A percentile compares a stretch with the other conserved stretches of the same genome.
Evolutionary conservation across 2,888 invertebrate genomes (phyloP).

Genomic region (Yponomeuta malinellus): DNA sequence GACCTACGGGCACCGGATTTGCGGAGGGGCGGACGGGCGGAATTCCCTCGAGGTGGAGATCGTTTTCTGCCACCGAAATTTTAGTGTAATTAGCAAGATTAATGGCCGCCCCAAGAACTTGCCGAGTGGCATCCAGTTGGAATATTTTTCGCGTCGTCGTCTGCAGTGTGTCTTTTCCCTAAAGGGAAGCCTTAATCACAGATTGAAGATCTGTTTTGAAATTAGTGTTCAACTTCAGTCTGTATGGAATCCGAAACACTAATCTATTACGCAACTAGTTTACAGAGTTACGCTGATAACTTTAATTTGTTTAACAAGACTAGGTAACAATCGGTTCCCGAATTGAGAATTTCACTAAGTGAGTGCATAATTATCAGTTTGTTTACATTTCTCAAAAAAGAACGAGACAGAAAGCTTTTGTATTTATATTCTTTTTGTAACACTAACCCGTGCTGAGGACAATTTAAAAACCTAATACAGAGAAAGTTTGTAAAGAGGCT

Average conservation of each 20-base stretch:
- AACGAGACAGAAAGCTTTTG: too few relatives aligned
- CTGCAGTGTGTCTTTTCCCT: background rate
- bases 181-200: background rate
- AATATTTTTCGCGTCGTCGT: conserved; percentile 15
- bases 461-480: too few relatives aligned
- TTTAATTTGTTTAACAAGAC: background rate
- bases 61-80: conserved; percentile 35
- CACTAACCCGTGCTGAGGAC: too few relatives aligned
- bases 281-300: background rate
- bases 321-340: too few relatives aligned
- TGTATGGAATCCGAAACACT: background rate
- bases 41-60: conserved; percentile 23
- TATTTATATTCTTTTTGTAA: too few relatives aligned
- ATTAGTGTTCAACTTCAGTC: background rate
- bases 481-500: too few relatives aligned
- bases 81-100: conserved; percentile 41
- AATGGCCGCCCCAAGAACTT: conserved; percentile 29
- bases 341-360: too few relatives aligned
- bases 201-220: background rate
- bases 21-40: background rate
- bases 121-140: conserved; percentile 16
- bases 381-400: too few relatives aligned
- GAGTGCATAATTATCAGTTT: too few relatives aligned
- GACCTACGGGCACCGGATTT: background rate
- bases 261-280: background rate